Percentiles rank a stretch among this genome's conserved stretches.
phyloP scores from a whole-genome alignment of 2,797 vertebrate species.

The Odontamblyopus rebecca region DNA sequence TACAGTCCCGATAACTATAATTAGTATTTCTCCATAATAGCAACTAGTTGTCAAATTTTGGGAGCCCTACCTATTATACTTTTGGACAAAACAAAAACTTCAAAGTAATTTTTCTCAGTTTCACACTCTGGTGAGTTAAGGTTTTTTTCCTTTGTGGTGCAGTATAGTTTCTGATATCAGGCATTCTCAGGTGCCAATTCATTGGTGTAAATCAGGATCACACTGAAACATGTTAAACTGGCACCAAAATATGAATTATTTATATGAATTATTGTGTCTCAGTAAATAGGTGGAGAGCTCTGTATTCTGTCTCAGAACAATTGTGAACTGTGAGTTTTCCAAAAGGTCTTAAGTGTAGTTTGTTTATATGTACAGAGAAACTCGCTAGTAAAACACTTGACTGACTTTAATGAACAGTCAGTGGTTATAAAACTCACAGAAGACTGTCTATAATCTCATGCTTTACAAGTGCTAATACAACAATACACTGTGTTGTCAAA shows the following conservation, averaged over 20 bases:
- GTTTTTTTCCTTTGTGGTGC: too few relatives aligned
- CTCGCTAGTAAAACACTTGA: slow-evolving; percentile 16
- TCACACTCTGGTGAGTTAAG: too few relatives aligned
- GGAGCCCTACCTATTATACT: too few relatives aligned
- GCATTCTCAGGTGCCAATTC: too few relatives aligned
- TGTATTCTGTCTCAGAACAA: not conserved
- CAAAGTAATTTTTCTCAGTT: too few relatives aligned
- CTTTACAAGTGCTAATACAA: slow-evolving; percentile 14
- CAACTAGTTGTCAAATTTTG: too few relatives aligned
- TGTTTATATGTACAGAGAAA: not conserved
- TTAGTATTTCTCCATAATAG: too few relatives aligned
- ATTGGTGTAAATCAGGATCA: too few relatives aligned
- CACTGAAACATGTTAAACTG: not conserved
- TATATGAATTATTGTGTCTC: not conserved
- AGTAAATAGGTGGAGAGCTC: not conserved
- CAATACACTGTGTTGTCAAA: not conserved
- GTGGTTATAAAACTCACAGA: slow-evolving; percentile 16
- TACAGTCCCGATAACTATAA: too few relatives aligned
- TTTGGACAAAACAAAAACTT: too few relatives aligned
- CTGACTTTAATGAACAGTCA: slow-evolving; percentile 20
- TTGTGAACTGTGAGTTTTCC: not conserved
- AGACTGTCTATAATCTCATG: not conserved
- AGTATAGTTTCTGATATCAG: too few relatives aligned
- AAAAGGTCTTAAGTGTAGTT: not conserved
- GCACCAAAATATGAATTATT: too few relatives aligned